phyloP scores from a whole-genome alignment of 2,113 vertebrate species.

The Brienomyrus brachyistius region DNA sequence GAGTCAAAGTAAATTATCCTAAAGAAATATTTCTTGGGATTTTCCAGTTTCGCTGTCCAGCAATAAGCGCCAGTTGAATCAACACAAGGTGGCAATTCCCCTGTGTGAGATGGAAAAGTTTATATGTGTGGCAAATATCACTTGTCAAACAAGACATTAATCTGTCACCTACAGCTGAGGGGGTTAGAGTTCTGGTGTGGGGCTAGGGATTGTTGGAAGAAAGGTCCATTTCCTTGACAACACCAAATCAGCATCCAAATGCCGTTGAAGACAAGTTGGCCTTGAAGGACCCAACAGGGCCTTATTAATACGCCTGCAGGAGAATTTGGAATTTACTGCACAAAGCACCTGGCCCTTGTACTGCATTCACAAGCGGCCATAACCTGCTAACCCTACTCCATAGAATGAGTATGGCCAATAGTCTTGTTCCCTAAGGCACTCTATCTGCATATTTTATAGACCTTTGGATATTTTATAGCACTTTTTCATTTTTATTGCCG shows the following conservation, averaged over 20 bases:
- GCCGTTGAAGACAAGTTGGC: background rate
- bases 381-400: background rate
- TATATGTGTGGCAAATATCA: background rate
- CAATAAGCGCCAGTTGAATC: background rate
- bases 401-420: background rate
- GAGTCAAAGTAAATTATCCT: background rate
- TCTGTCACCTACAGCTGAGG: background rate
- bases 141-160: background rate
- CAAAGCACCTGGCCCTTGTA: background rate
- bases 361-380: background rate
- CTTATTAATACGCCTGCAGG: background rate
- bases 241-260: too few species aligned
- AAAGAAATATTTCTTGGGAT: background rate
- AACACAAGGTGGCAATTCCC: background rate
- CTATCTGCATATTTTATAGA: background rate
- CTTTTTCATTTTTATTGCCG: background rate
- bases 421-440: background rate
- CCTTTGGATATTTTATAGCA: background rate
- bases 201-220: background rate
- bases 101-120: background rate
- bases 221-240: background rate
- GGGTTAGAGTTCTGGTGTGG: background rate
- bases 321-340: slow-evolving; percentile 1
- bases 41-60: background rate
- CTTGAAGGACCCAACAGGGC: background rate